Percentiles rank a stretch among this genome's conserved stretches.
phyloP scores from a whole-genome alignment of 2,113 vertebrate genomes.

The Phylloscopus trochilus region DNA sequence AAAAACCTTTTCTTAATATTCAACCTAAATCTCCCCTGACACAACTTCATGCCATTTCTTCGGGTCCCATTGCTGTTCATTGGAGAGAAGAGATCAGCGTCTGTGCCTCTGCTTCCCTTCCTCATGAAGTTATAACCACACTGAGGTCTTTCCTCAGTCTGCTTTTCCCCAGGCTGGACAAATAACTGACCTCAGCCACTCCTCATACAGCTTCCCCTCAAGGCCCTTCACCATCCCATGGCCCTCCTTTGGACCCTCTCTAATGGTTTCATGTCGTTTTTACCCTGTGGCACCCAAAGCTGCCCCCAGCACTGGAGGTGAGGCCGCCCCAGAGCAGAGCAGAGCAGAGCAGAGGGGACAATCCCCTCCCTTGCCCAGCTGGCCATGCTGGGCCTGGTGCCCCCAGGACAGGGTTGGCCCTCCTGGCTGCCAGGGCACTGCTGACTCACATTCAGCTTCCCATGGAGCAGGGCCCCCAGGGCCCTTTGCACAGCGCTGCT shows the following conservation, averaged over 20 bases:
- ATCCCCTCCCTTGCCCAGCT: not conserved
- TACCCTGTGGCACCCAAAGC: not conserved
- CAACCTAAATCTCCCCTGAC: not conserved
- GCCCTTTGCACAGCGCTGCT: not conserved
- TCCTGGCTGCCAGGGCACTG: not conserved
- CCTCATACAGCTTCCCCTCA: rapidly evolving
- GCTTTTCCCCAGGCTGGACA: not conserved
- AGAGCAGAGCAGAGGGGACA: not conserved
- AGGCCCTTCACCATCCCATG: not conserved
- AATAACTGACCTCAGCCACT: not conserved
- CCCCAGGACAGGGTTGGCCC: not conserved
- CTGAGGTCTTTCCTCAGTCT: not conserved
- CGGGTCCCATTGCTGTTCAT: rapidly evolving
- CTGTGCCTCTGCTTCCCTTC: rapidly evolving
- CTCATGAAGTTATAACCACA: rapidly evolving
- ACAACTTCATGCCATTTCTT: not conserved
- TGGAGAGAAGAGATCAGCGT: not conserved
- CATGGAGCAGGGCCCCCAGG: not conserved
- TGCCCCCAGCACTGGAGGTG: not conserved
- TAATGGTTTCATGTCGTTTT: not conserved
- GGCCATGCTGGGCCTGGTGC: not conserved
- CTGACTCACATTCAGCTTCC: not conserved
- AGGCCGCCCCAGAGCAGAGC: rapidly evolving
- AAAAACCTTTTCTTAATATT: not conserved
- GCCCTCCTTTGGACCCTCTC: not conserved